These are phyloP conservation scores for Urocolius indicus DNA, from an alignment of 2,113 vertebrate species.

Conservation along the genomic window DNA sequence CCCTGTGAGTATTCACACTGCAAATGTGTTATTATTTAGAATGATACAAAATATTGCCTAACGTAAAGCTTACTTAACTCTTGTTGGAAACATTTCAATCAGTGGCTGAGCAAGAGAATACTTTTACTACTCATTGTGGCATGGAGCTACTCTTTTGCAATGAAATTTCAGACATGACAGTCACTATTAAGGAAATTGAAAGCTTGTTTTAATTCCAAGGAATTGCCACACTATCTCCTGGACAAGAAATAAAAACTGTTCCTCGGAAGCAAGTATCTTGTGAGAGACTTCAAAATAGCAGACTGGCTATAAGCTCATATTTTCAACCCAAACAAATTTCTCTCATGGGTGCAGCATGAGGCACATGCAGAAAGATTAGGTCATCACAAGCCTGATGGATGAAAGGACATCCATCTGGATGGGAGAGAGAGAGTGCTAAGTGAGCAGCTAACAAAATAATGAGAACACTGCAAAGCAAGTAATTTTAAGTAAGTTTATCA, in stretches of 20 bases:
- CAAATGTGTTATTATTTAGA: background rate
- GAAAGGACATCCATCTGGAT: background rate
- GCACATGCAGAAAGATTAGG: background rate
- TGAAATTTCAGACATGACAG: background rate
- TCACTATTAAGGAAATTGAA: background rate
- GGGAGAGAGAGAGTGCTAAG: background rate
- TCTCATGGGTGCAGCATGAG: background rate
- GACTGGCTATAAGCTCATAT: background rate
- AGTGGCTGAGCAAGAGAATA: background rate
- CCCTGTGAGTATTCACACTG: background rate
- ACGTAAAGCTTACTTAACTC: background rate
- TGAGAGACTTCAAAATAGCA: background rate
- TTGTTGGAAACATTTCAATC: rapidly evolving
- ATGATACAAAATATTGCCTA: background rate
- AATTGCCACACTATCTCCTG: background rate
- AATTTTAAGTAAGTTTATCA: background rate
- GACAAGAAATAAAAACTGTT: background rate
- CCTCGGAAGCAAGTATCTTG: background rate
- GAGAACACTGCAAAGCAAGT: background rate
- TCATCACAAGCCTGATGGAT: background rate
- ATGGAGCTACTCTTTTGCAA: background rate
- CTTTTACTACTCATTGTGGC: background rate
- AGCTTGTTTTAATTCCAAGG: background rate
- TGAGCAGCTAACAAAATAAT: background rate
- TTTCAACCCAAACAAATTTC: background rate